A percentile compares a stretch with the other conserved stretches of the same genome.
Conservation (phyloP, 1,140 invertebrate genomes). For the Drosophila lowei region DNA sequence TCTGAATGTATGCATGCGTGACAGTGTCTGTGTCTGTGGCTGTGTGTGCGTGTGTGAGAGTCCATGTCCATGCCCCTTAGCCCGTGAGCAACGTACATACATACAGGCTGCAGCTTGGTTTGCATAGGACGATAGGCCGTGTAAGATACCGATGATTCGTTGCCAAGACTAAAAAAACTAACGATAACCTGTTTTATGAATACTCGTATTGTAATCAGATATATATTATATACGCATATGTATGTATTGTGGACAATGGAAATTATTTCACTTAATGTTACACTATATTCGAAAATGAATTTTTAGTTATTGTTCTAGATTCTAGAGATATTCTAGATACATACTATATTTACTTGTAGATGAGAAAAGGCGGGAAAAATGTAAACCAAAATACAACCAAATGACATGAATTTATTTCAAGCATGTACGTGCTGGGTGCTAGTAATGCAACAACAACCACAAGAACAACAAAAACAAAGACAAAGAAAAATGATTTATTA, state of each 20-base stretch:
- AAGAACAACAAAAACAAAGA: slow-evolving; percentile 17
- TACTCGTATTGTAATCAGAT: slow-evolving; percentile 3
- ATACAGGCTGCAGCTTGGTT: no score
- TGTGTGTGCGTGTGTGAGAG: slow-evolving; percentile 19
- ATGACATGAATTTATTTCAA: slow-evolving; percentile 64
- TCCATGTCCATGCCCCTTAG: no score
- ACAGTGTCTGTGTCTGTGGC: slow-evolving; percentile 9
- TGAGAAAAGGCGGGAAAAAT: background rate
- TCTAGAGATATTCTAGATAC: slow-evolving; percentile 19
- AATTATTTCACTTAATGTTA: background rate
- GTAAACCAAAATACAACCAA: slow-evolving; percentile 54
- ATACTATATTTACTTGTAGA: background rate
- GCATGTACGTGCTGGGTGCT: slow-evolving; percentile 71
- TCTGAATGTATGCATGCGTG: background rate
- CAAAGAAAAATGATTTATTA: slow-evolving; percentile 12
- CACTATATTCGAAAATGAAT: background rate
- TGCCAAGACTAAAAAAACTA: background rate
- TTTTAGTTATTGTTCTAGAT: slow-evolving; percentile 12
- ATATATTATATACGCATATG: background rate
- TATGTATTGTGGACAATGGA: background rate
- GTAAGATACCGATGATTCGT: no score
- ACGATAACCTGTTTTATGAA: slow-evolving; percentile 9
- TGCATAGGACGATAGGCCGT: no score
- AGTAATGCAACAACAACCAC: slow-evolving; percentile 41
- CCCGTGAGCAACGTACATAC: no score